Base-by-base conservation (phyloP, 2,113 vertebrate genomes). In the Xiphorhynchus elegans region DNA sequence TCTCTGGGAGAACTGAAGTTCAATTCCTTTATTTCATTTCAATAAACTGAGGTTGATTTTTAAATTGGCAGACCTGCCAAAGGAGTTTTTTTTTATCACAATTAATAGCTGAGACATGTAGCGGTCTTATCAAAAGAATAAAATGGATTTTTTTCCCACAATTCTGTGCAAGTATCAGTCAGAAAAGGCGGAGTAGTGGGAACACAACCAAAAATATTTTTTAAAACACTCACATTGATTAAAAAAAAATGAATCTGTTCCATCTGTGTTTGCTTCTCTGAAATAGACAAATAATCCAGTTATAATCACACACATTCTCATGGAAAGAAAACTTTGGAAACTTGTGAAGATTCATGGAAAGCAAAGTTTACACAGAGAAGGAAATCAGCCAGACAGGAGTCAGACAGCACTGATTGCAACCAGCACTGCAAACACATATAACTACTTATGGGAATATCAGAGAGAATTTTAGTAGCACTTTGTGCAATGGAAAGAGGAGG, bases 21-120 rank as follows among this genome's bases (percentile, higher is more conserved):
- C 87, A 96, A 89, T 96, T 85, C 75, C 56, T 94, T 93, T 93
- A 81, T 96, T 96, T 92, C 56, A 14, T 96, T 97, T 95, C 87
- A 96, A 72, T 96, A 94, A 95, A 84, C 19, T 35, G 64, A 94
- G 69, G 66, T 20, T 95, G 93, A 93, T 73, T 96, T 94, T 93
- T 91, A 89, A 96, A 96, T 90, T 47, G 69, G 47, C 52, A 88
- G 75, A 67, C 80, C 68, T 94, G 72, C 84, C 86, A 93, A 84
- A 93, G 84, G 66, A 88, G 56, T 88, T 83, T 86, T 83, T 89
- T 96, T 95, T 93, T 66, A 93, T 91, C 60, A 84, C 93, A 97
- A 96, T 96, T 95, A 95, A 88, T 91, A 87, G 59, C 76, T 80
- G 73, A 86, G 76, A 72, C 24, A 35, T 39, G 64, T 64, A 87